Base-by-base conservation (phyloP, 2,888 invertebrate species). In the Helleia helle region DNA sequence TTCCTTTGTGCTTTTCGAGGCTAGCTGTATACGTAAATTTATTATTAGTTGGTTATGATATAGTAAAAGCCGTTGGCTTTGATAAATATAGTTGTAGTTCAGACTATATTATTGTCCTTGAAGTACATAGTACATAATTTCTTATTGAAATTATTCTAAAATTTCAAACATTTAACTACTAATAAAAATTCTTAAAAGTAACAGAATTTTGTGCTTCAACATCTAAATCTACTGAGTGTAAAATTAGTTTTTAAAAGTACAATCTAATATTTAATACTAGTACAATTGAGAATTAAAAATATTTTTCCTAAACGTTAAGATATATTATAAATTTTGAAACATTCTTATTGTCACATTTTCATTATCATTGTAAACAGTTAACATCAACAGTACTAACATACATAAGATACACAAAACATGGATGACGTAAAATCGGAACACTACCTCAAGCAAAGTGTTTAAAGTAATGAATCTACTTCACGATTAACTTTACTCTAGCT, bases 201-300 rank as follows among this genome's bases (percentile, higher is more conserved):
- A 77, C 71, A 66, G 44, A 75, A 71, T 57, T 59, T 65, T 71
- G 81, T 80, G 81, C 79, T 71, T 62, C 63, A 80, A 81, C 79
- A 66, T 61, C 81, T 83, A 80, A 71, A 41, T 43, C 77, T 81
- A 80, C 73, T 48, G 55, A 71, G 76, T 80, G 79, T 69, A 66
- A 74, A 71, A 65, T 57, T 53, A 57, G 62, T 50, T 62, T 40
- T 22, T 37, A 40, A 57, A 61, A 58, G 59, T 67, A 62, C 54
- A 46, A 51, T 48, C 55, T 58, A 56, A 38, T 50, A 57, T 50
- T 54, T 48, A 54, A 52, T 47, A 51, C 29, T 28, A 52, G 52
- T 11, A 34, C 7, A 12, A 18, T 18, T 34, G 9, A 34, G 34
- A 22, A 8, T 18, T 12, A 11, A 6, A 22, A 22, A 34, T 34